Evolutionary conservation across 2,113 vertebrate genomes (phyloP).

Genomic region (Eudyptes chrysolophus): DNA sequence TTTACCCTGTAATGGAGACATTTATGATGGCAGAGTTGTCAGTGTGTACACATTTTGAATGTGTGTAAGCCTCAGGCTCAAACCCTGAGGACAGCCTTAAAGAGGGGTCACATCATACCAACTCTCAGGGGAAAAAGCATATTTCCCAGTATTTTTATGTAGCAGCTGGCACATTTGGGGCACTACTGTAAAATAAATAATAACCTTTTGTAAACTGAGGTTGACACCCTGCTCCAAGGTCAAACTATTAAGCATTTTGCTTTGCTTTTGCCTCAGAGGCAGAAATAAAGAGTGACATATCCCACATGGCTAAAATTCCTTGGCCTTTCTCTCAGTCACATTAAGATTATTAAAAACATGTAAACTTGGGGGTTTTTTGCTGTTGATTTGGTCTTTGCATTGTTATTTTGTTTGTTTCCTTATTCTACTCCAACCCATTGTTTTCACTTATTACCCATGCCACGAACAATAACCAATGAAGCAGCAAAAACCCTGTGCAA

Average conservation of each 20-base stretch:
- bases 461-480: conserved; percentile 52
- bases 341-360: conserved; percentile 64
- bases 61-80: background rate
- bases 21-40: background rate
- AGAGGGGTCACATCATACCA: background rate
- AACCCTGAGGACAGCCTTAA: background rate
- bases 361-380: background rate
- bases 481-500: conserved; percentile 51
- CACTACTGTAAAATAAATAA: conserved; percentile 54
- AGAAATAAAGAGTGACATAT: conserved; percentile 61
- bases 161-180: conserved; percentile 32
- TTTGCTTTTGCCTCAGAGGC: conserved; percentile 47
- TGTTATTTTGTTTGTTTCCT: conserved; percentile 62
- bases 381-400: conserved; percentile 43
- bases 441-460: conserved; percentile 66
- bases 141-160: conserved; percentile 30
- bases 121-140: background rate
- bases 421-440: conserved; percentile 55
- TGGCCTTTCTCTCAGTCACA: conserved; percentile 51
- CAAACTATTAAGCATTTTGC: conserved; percentile 21
- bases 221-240: conserved; percentile 41
- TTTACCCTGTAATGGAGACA: background rate
- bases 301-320: conserved; percentile 56
- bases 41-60: background rate
- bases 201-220: conserved; percentile 23